Conservation (phyloP, 2,113 vertebrate genomes). For the Tetraodon nigroviridis region DNA sequence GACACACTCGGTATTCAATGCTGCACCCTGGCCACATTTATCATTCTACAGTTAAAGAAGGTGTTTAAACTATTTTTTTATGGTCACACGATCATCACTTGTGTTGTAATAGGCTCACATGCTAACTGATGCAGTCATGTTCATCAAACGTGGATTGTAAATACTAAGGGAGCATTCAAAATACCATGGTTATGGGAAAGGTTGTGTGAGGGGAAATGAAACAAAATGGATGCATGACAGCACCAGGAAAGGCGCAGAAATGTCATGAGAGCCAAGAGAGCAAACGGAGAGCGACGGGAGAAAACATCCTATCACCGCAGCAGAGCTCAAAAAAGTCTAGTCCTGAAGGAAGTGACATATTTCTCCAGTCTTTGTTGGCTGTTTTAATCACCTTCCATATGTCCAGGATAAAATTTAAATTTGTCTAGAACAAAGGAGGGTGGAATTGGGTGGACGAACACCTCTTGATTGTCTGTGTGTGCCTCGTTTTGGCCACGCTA, state of each 20-base stretch:
- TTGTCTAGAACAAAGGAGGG: slow-evolving; percentile 57
- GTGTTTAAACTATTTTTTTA: background rate
- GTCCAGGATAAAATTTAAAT: slow-evolving; percentile 61
- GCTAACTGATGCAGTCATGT: background rate
- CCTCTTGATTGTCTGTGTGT: slow-evolving; percentile 33
- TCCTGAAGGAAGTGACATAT: slow-evolving; percentile 67
- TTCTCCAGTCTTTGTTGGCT: slow-evolving; percentile 61
- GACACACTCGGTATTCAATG: slow-evolving; percentile 48
- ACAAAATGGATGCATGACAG: slow-evolving; percentile 22
- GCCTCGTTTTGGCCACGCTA: slow-evolving; percentile 34
- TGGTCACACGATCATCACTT: background rate
- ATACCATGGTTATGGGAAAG: background rate
- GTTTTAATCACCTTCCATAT: slow-evolving; percentile 64
- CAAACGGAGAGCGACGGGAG: slow-evolving; percentile 21
- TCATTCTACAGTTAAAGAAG: slow-evolving; percentile 11
- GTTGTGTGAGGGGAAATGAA: slow-evolving; percentile 22
- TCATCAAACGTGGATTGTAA: background rate
- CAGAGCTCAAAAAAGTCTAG: slow-evolving; percentile 57
- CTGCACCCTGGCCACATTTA: slow-evolving; percentile 40
- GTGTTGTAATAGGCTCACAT: background rate
- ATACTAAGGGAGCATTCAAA: no score
- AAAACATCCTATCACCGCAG: slow-evolving; percentile 40
- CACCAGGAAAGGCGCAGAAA: slow-evolving; percentile 38
- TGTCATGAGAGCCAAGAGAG: slow-evolving; percentile 33
- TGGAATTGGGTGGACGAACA: slow-evolving; percentile 51